Percentiles rank a stretch among this genome's conserved stretches.
phyloP scores from a whole-genome alignment of 2,888 invertebrate genomes.

The Lysandra bellargus region DNA sequence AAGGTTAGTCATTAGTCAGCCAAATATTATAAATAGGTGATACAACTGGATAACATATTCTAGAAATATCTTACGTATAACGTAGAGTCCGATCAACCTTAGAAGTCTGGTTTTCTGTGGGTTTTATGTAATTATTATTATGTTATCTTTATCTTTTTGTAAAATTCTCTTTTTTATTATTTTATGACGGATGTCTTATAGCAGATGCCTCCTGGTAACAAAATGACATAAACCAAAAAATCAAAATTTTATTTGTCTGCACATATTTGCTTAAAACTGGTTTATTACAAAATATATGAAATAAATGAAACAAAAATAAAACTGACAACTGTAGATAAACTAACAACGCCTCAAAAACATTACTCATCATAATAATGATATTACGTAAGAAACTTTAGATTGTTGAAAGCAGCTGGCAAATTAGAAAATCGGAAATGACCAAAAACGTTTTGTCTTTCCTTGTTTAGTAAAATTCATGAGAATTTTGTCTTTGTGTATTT shows the following conservation, averaged over 20 bases:
- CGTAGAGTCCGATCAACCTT: not conserved
- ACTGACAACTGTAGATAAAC: not conserved
- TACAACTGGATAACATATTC: not conserved
- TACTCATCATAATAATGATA: not conserved
- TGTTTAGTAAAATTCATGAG: not conserved
- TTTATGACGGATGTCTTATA: too few relatives aligned
- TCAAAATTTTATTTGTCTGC: not conserved
- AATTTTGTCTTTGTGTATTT: not conserved
- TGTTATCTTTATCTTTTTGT: not conserved
- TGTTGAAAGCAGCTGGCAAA: slow-evolving; percentile 8
- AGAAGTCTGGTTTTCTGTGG: not conserved
- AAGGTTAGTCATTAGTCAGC: not conserved
- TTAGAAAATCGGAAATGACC: not conserved
- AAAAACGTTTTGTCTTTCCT: not conserved
- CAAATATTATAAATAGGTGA: not conserved
- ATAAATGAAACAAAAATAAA: not conserved
- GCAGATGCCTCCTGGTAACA: not conserved
- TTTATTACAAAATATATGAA: not conserved
- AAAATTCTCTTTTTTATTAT: not conserved
- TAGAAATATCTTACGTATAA: not conserved
- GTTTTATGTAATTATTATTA: too few relatives aligned
- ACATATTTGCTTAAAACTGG: not conserved
- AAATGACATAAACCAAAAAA: not conserved
- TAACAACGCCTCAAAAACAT: not conserved
- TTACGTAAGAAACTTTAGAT: slow-evolving; percentile 13